A percentile compares a stretch with the other conserved stretches of the same genome.
Conservation (phyloP, 2,888 invertebrate genomes). For the Linyphia triangularis region DNA sequence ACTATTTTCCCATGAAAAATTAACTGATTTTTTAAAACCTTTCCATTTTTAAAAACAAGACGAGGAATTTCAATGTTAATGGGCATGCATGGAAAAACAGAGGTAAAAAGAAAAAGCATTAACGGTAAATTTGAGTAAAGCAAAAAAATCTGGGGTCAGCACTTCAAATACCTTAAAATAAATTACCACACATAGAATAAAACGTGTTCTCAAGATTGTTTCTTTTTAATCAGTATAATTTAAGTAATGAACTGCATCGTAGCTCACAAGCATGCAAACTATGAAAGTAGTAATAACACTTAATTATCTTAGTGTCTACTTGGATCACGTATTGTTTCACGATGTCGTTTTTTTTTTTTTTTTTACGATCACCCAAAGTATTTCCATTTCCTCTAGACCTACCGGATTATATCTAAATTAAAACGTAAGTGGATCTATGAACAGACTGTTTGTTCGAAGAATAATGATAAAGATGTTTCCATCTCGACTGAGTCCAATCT, state of each 20-base stretch:
- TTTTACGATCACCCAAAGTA: background rate
- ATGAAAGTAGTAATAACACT: conserved; percentile 8
- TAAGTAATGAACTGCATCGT: background rate
- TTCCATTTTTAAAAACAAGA: too few relatives aligned
- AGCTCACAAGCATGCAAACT: background rate
- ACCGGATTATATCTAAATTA: background rate
- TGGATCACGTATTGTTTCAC: background rate
- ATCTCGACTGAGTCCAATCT: background rate
- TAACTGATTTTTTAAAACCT: too few relatives aligned
- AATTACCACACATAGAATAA: too few relatives aligned
- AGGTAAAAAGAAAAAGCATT: too few relatives aligned
- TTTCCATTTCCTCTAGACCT: background rate
- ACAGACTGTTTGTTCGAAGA: background rate
- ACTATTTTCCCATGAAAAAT: too few relatives aligned
- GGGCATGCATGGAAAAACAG: too few relatives aligned
- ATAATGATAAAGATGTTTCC: background rate
- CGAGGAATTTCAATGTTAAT: too few relatives aligned
- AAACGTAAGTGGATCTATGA: conserved; percentile 1
- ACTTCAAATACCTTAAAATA: too few relatives aligned
- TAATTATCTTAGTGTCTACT: background rate
- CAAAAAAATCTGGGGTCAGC: too few relatives aligned
- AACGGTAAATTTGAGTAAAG: too few relatives aligned
- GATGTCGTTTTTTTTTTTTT: background rate
- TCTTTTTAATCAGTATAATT: background rate
- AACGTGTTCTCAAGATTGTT: too few relatives aligned